These are phyloP conservation scores for Liolophura sinensis DNA, from an alignment of 1,140 invertebrate genomes.

Conservation along the genomic window DNA sequence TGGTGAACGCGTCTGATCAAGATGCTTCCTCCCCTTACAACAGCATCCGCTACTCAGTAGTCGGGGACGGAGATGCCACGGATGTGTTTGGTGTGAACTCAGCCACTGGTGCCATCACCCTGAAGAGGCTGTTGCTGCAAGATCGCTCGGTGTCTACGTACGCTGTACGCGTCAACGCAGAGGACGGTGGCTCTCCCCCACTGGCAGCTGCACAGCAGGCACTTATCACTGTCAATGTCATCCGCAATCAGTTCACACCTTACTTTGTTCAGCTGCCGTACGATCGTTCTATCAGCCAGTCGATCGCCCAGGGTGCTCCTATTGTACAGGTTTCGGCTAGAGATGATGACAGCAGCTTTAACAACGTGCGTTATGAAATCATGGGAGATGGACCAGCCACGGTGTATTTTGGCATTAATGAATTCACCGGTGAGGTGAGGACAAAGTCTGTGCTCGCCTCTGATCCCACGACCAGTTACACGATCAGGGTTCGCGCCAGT, in stretches of 20 bases:
- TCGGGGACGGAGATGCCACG: conserved; percentile 26
- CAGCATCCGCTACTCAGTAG: conserved; percentile 25
- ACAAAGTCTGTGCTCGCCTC: no score
- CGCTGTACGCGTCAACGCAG: conserved; percentile 25
- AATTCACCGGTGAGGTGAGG: conserved; percentile 15
- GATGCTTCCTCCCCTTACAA: conserved; percentile 19
- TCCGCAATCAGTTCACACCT: conserved; percentile 33
- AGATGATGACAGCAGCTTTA: conserved; percentile 8
- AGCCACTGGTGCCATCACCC: conserved; percentile 27
- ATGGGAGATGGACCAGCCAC: conserved; percentile 33
- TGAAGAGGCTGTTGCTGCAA: not conserved
- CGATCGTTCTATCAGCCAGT: conserved; percentile 16
- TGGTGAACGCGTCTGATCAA: no score
- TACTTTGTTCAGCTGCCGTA: conserved; percentile 33
- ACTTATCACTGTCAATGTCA: conserved; percentile 29
- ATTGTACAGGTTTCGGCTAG: no score
- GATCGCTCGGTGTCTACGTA: no score
- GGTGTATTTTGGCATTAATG: conserved; percentile 24
- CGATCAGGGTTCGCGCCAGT: conserved; percentile 31
- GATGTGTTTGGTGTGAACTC: conserved; percentile 27
- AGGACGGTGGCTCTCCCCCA: conserved; percentile 30
- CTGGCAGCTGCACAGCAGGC: conserved; percentile 17
- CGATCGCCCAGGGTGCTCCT: no score
- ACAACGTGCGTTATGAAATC: conserved; percentile 35
- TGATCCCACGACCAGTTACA: no score